Evolutionary conservation across 2,113 vertebrate species (phyloP), one percentile per base, ranked within the genome.

Genomic region (Hydrolagus affinis): DNA sequence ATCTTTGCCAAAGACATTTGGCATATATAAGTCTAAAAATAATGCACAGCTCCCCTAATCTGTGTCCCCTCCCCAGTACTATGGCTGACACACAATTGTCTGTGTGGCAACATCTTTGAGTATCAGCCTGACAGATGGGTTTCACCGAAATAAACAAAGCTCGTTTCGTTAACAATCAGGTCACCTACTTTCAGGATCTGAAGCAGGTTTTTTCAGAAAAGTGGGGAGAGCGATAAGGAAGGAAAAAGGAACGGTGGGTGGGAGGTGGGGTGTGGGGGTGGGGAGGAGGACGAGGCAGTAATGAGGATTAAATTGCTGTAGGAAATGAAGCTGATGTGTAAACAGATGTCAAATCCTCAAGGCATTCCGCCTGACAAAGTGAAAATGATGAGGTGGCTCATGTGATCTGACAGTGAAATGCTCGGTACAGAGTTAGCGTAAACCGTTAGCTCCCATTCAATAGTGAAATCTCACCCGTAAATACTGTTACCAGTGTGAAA

Each of bases 121-220:
- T 83, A 62, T 0, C 25, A 83, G 28, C 28, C 25, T 83, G 78
- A 83, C 78, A 83, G 28, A 83, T 83, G 25, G 30, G 60, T 8
- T 1, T 28, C 32, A 28, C 62, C 32, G 32, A 83, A 83, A 30
- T 68, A 83, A 83, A 83, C 62, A 83, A 66, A 64, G 25, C 32
- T 28, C 1, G 21, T 83, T 66, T 64, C 15, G 62, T 32, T 83
- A 66, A 30, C 64, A 83, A 19, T 25, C 62, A 30, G 78, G 78
- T 83, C 78, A 83, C 60, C 78, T 83, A 11, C 17, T 83, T 83
- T 83, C 60, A 28, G 32, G 21, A 83, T 60, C 28, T 1, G 23
- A 3, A 28, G 23, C 12, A 30, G 30, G 78, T 60, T 32, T 83
- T n/a, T 83, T 17, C 30, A 83, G 62, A 83, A 68, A 83, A 66